Evolutionary conservation across 2,113 vertebrate genomes (phyloP).

Genomic region (Marmota flaviventris): DNA sequence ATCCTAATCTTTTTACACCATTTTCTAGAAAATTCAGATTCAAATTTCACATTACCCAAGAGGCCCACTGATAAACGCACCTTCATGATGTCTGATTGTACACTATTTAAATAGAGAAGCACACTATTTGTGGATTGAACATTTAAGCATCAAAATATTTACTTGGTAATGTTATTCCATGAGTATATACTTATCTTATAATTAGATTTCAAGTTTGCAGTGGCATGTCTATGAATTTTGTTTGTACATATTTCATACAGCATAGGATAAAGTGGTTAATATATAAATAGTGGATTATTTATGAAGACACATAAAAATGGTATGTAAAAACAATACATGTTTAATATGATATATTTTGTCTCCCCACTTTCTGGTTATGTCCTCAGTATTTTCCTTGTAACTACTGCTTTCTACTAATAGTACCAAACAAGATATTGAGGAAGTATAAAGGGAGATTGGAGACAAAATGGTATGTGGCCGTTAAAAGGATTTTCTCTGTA

Average conservation of each 20-base stretch:
- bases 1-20: not conserved
- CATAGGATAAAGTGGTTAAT: not conserved
- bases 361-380: not conserved
- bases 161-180: not conserved
- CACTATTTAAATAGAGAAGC: not conserved
- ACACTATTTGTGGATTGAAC: not conserved
- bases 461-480: not conserved
- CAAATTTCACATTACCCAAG: not conserved
- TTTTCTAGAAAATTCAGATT: not conserved
- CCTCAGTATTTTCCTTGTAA: not conserved
- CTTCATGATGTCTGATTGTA: not conserved
- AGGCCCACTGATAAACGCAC: not conserved
- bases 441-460: not conserved
- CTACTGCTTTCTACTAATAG: not conserved
- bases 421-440: not conserved
- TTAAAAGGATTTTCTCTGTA: not conserved
- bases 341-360: conserved; percentile 9
- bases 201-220: not conserved
- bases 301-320: not conserved
- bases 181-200: not conserved
- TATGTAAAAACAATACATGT: not conserved
- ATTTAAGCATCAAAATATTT: not conserved
- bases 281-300: not conserved
- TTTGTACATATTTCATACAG: not conserved
- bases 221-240: not conserved